Evolutionary conservation across 53 echinoderm and acorn worm species (phyloP), one percentile per base, ranked within the genome.

Genomic region (Arbacia lixula): DNA sequence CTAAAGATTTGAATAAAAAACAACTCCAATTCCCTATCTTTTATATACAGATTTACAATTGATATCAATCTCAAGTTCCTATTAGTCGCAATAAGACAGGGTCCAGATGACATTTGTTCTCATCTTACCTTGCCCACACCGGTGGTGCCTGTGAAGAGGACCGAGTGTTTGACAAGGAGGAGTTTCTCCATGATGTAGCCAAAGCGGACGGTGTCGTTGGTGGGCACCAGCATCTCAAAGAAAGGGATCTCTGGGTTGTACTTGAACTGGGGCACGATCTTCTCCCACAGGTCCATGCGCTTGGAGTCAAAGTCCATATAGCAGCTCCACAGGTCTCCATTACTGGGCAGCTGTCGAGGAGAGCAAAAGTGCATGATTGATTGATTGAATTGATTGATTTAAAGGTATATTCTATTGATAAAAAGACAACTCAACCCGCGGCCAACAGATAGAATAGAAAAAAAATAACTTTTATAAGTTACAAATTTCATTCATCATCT

Each of bases 151-250:
- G 99, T 99, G 85, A 92, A 99, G 41, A 99, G 88, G 6, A 99
- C 99, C 20, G 99, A 91, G 51, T 90, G 90, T 12, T 94, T 92
- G 11, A 99, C 86, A 20, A 85, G 68, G 40, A 99, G 78, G 0
- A 98, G 87, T 28, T 94, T 99, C 87, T 99, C 99, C 99, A 99
- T 99, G 76, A 99, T 88, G 78, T 99, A 98, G 42, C 99, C 99
- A 64, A 92, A 99, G 36, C 94, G 88, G 17, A 94, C 94, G 1
- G 99, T 99, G 66, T 99, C 99, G 88, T 90, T 90, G 68, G 99
- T 99, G 50, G 99, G 99, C 10, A 99, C 99, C 87, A 99, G 80
- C 99, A 99, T 99, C 61, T 99, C 99, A 71, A 99, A 99, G 92
- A 99, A 99, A 8, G 99, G 99, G 49, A 94, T 71, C 72, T 99